Conservation (phyloP, 2,113 vertebrate species). For the Ariopsis seemanni region DNA sequence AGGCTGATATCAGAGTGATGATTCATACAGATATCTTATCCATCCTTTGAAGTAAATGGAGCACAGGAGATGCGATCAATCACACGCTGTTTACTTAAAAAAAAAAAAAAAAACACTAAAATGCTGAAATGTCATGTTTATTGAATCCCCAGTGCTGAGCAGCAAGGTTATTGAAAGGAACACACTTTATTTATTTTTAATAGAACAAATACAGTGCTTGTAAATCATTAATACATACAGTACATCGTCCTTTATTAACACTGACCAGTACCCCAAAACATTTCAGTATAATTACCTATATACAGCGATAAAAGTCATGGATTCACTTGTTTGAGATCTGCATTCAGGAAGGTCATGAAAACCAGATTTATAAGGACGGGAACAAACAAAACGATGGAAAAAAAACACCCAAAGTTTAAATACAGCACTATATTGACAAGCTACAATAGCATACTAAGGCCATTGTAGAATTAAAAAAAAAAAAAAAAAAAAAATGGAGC, state of each 20-base stretch:
- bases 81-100: background rate
- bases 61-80: background rate
- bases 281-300: conserved; percentile 67
- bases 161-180: conserved; percentile 23
- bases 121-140: background rate
- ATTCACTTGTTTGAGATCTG: conserved; percentile 49
- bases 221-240: conserved; percentile 65
- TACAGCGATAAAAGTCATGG: conserved; percentile 61
- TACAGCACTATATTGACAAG: background rate
- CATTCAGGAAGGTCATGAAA: conserved; percentile 42
- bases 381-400: background rate
- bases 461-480: too few relatives aligned
- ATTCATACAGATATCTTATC: too few relatives aligned
- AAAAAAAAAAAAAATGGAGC: too few relatives aligned
- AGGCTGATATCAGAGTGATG: background rate
- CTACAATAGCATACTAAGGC: too few relatives aligned
- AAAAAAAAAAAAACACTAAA: background rate
- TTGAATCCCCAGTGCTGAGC: background rate
- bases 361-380: background rate
- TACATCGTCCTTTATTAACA: conserved; percentile 58
- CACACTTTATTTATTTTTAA: conserved; percentile 17
- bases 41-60: background rate
- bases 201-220: conserved; percentile 32
- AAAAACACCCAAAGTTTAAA: background rate
- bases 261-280: conserved; percentile 64